Evolutionary conservation across 64 coral and sea anemone genomes (phyloP).

Genomic region (Platygyra sinensis): DNA sequence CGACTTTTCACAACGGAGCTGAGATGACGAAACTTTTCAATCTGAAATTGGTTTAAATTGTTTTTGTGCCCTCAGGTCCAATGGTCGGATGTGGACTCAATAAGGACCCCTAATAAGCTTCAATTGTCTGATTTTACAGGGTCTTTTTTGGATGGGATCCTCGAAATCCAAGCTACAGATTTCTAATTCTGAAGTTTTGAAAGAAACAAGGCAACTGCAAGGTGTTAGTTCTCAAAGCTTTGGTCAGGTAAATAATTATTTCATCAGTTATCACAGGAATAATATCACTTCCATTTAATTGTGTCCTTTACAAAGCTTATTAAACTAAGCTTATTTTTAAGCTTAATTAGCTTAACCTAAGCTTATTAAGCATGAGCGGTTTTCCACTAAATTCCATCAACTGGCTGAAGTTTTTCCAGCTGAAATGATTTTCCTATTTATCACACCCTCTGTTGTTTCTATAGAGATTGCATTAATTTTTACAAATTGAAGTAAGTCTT

Average conservation of each 20-base stretch:
- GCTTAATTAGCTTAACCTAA: too few species aligned
- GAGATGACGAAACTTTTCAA: not conserved
- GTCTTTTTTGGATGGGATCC: conserved; percentile 6
- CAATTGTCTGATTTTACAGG: not conserved
- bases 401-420: too few species aligned
- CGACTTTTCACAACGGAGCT: not conserved
- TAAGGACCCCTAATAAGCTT: too few species aligned
- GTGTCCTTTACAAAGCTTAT: too few species aligned
- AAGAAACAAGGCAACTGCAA: not conserved
- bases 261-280: not conserved
- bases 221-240: not conserved
- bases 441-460: too few species aligned
- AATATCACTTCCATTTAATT: too few species aligned
- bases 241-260: not conserved
- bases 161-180: conserved; percentile 16
- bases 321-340: too few species aligned
- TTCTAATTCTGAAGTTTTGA: not conserved
- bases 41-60: too few species aligned
- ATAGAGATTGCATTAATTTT: too few species aligned
- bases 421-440: too few species aligned
- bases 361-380: too few species aligned
- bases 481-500: not conserved
- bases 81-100: not conserved
- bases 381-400: too few species aligned
- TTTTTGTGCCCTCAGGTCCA: not conserved